These are phyloP conservation scores for Pachyseris speciosa DNA, from an alignment of 64 coral and sea anemone species.

Conservation along the genomic window DNA sequence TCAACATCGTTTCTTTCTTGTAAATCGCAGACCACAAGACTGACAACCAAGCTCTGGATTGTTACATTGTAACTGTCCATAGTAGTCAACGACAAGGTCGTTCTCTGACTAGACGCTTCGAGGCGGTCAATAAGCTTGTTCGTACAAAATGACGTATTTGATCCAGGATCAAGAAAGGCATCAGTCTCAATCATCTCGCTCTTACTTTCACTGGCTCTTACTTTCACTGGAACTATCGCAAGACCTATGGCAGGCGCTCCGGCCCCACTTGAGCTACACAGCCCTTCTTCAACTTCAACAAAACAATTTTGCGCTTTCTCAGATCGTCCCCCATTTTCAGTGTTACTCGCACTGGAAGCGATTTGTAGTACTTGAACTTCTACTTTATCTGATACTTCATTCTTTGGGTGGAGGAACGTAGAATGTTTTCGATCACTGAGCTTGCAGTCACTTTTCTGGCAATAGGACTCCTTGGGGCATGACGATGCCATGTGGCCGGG, in stretches of 20 bases:
- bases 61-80: background rate
- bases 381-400: too few species aligned
- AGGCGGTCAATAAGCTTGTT: background rate
- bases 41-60: background rate
- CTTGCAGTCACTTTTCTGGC: too few species aligned
- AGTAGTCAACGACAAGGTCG: background rate
- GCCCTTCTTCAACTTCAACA: too few species aligned
- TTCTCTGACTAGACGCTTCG: background rate
- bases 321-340: too few species aligned
- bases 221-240: slow-evolving; percentile 55
- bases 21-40: background rate
- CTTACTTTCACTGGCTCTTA: background rate
- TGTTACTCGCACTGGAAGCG: too few species aligned
- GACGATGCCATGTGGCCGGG: slow-evolving; percentile 14
- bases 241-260: too few species aligned
- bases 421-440: too few species aligned
- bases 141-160: slow-evolving; percentile 9
- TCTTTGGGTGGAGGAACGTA: too few species aligned
- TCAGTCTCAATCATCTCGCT: background rate
- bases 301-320: too few species aligned
- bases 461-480: slow-evolving; percentile 33
- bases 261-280: too few species aligned
- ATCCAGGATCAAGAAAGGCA: slow-evolving; percentile 13
- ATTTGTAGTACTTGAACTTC: too few species aligned
- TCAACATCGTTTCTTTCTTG: background rate